Evolutionary conservation across 2,797 vertebrate genomes (phyloP).

Genomic region (Dicrostonyx torquatus): DNA sequence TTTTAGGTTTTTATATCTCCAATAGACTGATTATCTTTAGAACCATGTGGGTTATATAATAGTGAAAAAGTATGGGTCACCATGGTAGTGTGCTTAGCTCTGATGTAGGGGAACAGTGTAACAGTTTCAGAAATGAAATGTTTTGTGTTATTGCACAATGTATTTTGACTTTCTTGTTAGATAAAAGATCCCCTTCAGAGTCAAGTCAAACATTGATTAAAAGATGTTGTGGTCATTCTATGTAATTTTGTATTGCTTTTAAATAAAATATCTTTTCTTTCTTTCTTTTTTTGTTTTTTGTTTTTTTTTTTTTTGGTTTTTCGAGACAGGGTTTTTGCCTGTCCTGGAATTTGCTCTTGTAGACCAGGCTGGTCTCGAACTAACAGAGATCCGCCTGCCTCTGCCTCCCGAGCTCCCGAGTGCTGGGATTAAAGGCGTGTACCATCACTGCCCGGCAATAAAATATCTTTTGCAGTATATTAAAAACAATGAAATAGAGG

Average conservation of each 20-base stretch:
- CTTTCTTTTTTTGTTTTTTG: too few species aligned
- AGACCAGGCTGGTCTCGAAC: too few species aligned
- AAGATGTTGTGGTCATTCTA: not conserved
- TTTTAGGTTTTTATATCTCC: not conserved
- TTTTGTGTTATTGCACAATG: not conserved
- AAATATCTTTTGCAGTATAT: too few species aligned
- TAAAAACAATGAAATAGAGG: too few species aligned
- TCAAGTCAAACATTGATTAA: not conserved
- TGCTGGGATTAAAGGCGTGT: too few species aligned
- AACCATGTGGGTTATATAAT: not conserved
- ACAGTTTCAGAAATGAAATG: constrained; percentile 26
- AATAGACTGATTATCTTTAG: not conserved
- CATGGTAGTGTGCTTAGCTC: not conserved
- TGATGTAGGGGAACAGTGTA: constrained; percentile 2
- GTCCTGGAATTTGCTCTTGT: too few species aligned
- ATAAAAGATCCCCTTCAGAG: not conserved
- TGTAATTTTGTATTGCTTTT: constrained; percentile 26
- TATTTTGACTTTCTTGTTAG: constrained; percentile 37
- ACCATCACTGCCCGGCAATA: too few species aligned
- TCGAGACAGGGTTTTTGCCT: too few species aligned
- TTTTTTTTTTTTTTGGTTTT: too few species aligned
- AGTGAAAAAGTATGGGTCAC: not conserved
- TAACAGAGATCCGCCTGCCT: too few species aligned
- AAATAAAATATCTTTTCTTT: constrained; percentile 49
- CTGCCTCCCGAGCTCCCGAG: too few species aligned